Evolutionary conservation across 2,797 vertebrate species (phyloP).

Genomic region (Emys orbicularis): DNA sequence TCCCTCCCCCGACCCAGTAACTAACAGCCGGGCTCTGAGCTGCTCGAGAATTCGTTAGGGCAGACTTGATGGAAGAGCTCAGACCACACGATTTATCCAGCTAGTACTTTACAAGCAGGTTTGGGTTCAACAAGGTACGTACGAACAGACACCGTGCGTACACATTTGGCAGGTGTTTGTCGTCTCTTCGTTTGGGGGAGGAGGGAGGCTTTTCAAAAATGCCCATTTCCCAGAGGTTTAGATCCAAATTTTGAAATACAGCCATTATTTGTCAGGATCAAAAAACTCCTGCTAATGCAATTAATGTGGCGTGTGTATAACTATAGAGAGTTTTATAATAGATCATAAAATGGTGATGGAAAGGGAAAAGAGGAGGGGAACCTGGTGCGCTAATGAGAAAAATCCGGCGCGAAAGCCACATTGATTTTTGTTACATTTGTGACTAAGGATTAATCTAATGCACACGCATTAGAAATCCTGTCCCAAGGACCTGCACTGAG

Average conservation of each 20-base stretch:
- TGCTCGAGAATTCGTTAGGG: too few species aligned
- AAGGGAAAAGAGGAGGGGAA: accelerated
- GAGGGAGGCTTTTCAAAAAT: neutral
- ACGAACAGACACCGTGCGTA: too few species aligned
- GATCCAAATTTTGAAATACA: neutral
- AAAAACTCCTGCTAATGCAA: conserved; percentile 1
- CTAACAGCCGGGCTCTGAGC: neutral
- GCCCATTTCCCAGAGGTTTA: too few species aligned
- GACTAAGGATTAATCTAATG: conserved; percentile 30
- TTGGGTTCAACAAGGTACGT: too few species aligned
- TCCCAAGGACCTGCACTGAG: conserved; percentile 32
- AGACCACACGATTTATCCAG: too few species aligned
- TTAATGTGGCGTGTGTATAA: neutral
- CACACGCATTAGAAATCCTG: conserved; percentile 33
- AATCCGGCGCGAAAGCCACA: neutral
- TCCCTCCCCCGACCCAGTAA: neutral
- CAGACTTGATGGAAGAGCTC: too few species aligned
- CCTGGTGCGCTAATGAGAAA: neutral
- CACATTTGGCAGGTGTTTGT: too few species aligned
- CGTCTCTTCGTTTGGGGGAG: too few species aligned
- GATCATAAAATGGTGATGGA: conserved; percentile 16
- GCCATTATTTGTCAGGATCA: neutral
- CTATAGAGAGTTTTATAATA: neutral
- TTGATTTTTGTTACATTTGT: neutral
- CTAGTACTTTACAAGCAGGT: too few species aligned